These are phyloP conservation scores for Drosophila biarmipes DNA, from an alignment of 1,140 invertebrate species.

Conservation along the genomic window DNA sequence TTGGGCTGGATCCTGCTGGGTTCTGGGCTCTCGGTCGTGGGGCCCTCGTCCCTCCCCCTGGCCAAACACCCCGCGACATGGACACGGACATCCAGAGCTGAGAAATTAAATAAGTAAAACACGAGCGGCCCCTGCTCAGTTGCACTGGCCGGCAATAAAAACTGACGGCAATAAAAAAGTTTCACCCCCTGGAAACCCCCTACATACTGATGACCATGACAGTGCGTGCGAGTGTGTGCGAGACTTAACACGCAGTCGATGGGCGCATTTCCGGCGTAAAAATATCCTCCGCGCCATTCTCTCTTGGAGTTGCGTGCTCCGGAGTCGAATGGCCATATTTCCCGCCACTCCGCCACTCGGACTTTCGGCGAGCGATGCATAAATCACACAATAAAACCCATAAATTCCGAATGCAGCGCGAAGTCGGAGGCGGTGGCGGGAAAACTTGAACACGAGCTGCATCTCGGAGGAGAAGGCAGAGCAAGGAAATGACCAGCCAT, in stretches of 20 bases:
- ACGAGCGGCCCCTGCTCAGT: slow-evolving; percentile 23
- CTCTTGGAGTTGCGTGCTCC: slow-evolving; percentile 52
- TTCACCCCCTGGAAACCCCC: slow-evolving; percentile 17
- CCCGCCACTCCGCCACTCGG: slow-evolving; percentile 25
- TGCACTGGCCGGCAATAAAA: slow-evolving; percentile 73
- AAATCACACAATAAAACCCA: slow-evolving; percentile 82
- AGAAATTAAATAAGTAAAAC: slow-evolving; percentile 81
- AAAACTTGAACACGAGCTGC: slow-evolving; percentile 16
- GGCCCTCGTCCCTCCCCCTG: neutral
- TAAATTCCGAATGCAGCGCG: slow-evolving; percentile 74
- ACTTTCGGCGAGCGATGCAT: slow-evolving; percentile 55
- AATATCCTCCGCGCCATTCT: slow-evolving; percentile 47
- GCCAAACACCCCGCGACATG: slow-evolving; percentile 22
- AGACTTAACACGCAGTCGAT: slow-evolving; percentile 79
- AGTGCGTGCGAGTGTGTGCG: slow-evolving; percentile 30
- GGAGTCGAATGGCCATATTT: slow-evolving; percentile 15
- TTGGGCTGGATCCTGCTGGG: neutral
- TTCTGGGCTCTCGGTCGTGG: neutral
- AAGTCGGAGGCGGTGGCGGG: slow-evolving; percentile 29
- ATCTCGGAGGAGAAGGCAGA: neutral
- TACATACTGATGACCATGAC: slow-evolving; percentile 10
- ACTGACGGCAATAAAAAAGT: slow-evolving; percentile 56
- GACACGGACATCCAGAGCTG: slow-evolving; percentile 38
- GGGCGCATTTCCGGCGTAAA: slow-evolving; percentile 78
- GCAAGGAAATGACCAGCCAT: neutral